Conservation (phyloP, 2,113 vertebrate genomes). For the Sialia sialis region DNA sequence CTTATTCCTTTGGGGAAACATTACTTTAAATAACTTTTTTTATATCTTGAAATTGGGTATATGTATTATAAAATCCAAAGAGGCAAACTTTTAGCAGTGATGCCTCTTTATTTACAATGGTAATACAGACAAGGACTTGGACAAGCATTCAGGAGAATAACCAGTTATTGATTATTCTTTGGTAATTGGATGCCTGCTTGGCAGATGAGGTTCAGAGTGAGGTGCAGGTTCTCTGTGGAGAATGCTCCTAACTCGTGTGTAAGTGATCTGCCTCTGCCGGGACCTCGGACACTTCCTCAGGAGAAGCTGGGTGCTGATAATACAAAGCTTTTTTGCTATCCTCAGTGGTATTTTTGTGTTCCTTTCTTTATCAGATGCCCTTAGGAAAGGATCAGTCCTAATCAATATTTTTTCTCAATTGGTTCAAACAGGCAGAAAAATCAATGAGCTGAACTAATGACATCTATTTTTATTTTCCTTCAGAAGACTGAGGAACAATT, state of each 20-base stretch:
- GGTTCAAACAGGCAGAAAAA: conserved; percentile 68
- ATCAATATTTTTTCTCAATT: conserved; percentile 77
- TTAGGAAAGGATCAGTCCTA: conserved; percentile 73
- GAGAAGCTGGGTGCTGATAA: conserved; percentile 33
- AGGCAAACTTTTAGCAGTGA: not conserved
- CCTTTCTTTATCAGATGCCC: conserved; percentile 69
- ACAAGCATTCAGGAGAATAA: conserved; percentile 21
- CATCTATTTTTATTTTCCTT: conserved; percentile 68
- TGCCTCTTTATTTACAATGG: not conserved
- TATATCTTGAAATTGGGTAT: not conserved
- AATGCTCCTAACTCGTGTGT: conserved; percentile 26
- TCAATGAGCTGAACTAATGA: conserved; percentile 72
- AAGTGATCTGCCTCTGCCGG: conserved; percentile 4
- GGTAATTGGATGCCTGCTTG: conserved; percentile 67
- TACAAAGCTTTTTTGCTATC: conserved; percentile 59
- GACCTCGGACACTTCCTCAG: conserved; percentile 38
- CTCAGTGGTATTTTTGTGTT: conserved; percentile 65
- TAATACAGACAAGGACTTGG: not conserved
- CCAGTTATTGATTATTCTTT: conserved; percentile 52
- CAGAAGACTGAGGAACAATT: conserved; percentile 30
- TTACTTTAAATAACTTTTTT: not conserved
- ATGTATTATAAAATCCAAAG: not conserved
- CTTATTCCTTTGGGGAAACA: not conserved
- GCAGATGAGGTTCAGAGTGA: conserved; percentile 48
- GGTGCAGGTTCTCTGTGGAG: conserved; percentile 15